Conservation (phyloP, 1,140 invertebrate species). For the Odontomachus brunneus region DNA sequence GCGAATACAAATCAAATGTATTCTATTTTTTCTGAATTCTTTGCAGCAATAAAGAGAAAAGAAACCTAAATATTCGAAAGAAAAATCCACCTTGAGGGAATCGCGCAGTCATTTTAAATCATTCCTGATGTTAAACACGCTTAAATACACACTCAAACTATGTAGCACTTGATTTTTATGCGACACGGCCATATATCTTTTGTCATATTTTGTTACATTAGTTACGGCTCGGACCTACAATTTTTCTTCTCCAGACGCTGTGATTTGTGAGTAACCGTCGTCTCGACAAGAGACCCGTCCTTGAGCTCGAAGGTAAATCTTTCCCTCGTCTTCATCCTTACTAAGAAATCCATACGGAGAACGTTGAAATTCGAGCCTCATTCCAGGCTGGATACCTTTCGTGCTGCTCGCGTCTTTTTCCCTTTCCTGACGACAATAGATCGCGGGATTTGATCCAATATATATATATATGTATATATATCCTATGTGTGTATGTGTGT, state of each 20-base stretch:
- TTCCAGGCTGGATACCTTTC: constrained; percentile 57
- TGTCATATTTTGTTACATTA: background rate
- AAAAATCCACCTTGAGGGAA: too few relatives aligned
- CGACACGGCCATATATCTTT: background rate
- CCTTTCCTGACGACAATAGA: constrained; percentile 71
- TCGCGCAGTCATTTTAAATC: too few relatives aligned
- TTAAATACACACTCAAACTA: too few relatives aligned
- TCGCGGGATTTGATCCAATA: constrained; percentile 72
- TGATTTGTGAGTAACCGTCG: background rate
- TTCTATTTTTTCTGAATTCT: too few relatives aligned
- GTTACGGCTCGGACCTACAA: background rate
- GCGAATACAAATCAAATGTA: too few relatives aligned
- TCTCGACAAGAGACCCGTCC: background rate
- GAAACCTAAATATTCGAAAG: too few relatives aligned
- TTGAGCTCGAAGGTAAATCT: constrained; percentile 12
- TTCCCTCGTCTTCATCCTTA: constrained; percentile 52
- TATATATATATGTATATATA: background rate
- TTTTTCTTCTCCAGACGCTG: background rate
- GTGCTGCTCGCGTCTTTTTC: constrained; percentile 7
- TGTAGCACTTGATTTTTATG: too few relatives aligned
- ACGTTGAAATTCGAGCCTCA: constrained; percentile 72
- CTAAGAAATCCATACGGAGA: constrained; percentile 38
- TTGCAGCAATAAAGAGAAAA: too few relatives aligned
- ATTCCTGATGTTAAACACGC: too few relatives aligned
- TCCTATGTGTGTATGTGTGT: too few relatives aligned